These are phyloP conservation scores for Tetheella fluctuosa DNA, from an alignment of 2,888 invertebrate species.

Conservation along the genomic window DNA sequence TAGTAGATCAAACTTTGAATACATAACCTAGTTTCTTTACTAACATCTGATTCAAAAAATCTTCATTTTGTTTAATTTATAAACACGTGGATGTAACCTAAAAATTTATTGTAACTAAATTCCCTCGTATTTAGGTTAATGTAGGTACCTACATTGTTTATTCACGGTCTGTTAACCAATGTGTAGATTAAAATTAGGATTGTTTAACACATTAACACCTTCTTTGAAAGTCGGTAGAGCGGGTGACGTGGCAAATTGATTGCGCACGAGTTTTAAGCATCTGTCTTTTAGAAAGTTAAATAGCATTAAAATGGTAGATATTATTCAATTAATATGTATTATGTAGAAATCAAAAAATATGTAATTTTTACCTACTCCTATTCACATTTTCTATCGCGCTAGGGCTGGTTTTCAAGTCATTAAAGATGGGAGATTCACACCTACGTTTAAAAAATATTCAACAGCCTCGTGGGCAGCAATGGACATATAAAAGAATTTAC, in stretches of 20 bases:
- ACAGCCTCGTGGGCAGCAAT: neutral
- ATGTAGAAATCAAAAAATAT: no score
- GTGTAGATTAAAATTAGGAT: constrained; percentile 47
- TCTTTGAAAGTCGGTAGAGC: constrained; percentile 13
- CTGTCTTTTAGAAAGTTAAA: constrained; percentile 2
- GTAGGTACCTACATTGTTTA: constrained; percentile 39
- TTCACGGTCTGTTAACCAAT: constrained; percentile 34
- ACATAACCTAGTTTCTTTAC: neutral
- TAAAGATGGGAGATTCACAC: neutral
- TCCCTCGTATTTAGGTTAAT: constrained; percentile 6
- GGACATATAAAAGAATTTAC: neutral
- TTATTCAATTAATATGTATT: neutral
- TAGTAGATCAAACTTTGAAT: neutral
- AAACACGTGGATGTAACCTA: constrained; percentile 3
- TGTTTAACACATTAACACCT: constrained; percentile 41
- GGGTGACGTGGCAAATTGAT: constrained; percentile 31
- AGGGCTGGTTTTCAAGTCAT: neutral
- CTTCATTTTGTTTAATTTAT: neutral
- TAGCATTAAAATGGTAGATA: neutral
- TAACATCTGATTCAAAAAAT: neutral
- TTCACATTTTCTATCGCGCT: neutral
- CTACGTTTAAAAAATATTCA: constrained; percentile 9
- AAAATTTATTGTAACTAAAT: neutral
- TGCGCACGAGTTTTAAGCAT: constrained; percentile 24
- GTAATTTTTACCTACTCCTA: no score